A percentile compares a stretch with the other conserved stretches of the same genome.
Evolutionary conservation across 2,797 vertebrate species (phyloP).

Genomic region (Glyptemys insculpta): DNA sequence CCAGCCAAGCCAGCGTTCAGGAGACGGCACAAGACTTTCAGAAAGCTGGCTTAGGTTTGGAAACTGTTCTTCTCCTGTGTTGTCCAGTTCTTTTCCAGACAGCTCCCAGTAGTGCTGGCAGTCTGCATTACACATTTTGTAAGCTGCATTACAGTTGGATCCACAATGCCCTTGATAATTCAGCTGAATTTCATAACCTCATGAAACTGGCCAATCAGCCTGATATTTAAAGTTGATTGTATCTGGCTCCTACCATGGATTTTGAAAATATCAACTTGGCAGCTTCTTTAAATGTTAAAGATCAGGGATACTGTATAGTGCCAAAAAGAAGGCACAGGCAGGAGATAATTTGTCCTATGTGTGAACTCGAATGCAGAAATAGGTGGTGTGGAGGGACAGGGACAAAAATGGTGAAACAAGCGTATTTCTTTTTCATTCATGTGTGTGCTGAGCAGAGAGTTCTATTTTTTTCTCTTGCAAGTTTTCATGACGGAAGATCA

Average conservation of each 20-base stretch:
- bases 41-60: no score
- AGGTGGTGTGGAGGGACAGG: constrained; percentile 48
- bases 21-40: neutral
- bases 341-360: constrained; percentile 52
- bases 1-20: neutral
- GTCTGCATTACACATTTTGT: neutral
- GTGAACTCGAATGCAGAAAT: constrained; percentile 51
- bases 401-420: constrained; percentile 47
- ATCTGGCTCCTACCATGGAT: constrained; percentile 18
- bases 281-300: constrained; percentile 46
- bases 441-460: constrained; percentile 53
- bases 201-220: constrained; percentile 36
- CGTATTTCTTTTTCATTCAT: constrained; percentile 53
- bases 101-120: neutral
- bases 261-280: constrained; percentile 57
- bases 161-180: constrained; percentile 26
- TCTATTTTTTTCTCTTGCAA: constrained; percentile 18
- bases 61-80: fast-evolving
- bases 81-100: neutral
- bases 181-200: neutral
- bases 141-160: neutral
- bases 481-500: neutral
- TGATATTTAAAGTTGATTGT: constrained; percentile 54
- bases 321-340: constrained; percentile 54
- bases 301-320: constrained; percentile 17